Conservation (phyloP, 1,140 invertebrate species). For the Drosophila prosaltans region DNA sequence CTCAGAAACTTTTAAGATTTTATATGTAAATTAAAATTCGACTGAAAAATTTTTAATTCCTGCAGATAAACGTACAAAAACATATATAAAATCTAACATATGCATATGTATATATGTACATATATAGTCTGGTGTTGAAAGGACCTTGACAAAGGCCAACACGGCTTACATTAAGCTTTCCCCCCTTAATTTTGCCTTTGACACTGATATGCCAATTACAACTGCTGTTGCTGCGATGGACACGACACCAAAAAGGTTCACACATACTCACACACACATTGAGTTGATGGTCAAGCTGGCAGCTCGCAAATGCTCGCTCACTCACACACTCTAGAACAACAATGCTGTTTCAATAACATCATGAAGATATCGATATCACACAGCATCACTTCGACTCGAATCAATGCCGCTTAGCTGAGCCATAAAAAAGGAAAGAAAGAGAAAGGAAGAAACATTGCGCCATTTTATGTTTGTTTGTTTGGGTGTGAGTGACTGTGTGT, state of each 20-base stretch:
- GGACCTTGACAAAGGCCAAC: conserved; percentile 14
- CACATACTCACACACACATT: conserved; percentile 22
- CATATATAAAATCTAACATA: no score
- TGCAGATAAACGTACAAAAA: no score
- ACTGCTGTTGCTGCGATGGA: conserved; percentile 33
- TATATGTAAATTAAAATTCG: no score
- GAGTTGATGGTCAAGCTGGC: conserved; percentile 36
- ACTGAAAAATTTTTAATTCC: no score
- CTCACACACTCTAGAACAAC: conserved; percentile 2
- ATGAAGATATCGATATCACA: conserved; percentile 33
- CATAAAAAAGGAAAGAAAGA: conserved; percentile 28
- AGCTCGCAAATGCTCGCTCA: conserved; percentile 1
- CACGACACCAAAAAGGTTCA: conserved; percentile 32
- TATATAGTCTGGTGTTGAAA: no score
- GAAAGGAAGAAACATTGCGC: conserved; percentile 53
- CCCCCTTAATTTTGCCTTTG: conserved; percentile 32
- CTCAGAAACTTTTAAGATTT: no score
- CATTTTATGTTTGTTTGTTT: conserved; percentile 62
- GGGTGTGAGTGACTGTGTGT: background rate
- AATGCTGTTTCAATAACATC: conserved; percentile 31
- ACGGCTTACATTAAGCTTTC: conserved; percentile 34
- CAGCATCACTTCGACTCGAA: conserved; percentile 38
- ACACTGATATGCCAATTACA: conserved; percentile 73
- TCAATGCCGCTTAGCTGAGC: conserved; percentile 34
- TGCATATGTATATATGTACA: no score